These are phyloP conservation scores for Steinernema feltiae DNA, from an alignment of 1,140 invertebrate species.

Conservation along the genomic window DNA sequence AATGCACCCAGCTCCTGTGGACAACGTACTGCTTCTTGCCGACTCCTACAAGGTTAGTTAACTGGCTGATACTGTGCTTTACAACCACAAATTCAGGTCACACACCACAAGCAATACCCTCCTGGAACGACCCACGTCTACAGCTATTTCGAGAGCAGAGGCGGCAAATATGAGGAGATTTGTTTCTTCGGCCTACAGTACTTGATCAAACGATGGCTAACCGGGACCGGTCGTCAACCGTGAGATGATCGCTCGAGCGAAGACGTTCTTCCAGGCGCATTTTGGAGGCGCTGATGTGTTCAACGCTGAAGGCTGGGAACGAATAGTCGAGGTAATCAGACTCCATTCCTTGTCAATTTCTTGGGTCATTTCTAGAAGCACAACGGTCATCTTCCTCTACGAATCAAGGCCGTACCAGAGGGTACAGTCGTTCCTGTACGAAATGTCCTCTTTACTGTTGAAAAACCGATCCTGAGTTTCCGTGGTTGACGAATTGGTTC, in stretches of 20 bases:
- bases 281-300: conserved; percentile 60
- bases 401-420: conserved; percentile 61
- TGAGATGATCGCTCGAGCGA: conserved; percentile 61
- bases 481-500: too few species aligned
- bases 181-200: conserved; percentile 63
- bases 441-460: too few species aligned
- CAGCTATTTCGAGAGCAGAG: conserved; percentile 62
- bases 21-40: conserved; percentile 39
- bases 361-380: conserved; percentile 54
- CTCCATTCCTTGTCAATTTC: not conserved
- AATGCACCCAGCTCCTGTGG: conserved; percentile 26
- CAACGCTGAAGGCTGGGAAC: conserved; percentile 62
- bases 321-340: conserved; percentile 60
- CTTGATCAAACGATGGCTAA: conserved; percentile 60
- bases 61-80: conserved; percentile 8
- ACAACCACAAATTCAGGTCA: conserved; percentile 53
- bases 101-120: conserved; percentile 62
- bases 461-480: too few species aligned
- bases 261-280: conserved; percentile 58
- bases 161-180: conserved; percentile 59
- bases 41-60: conserved; percentile 41
- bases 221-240: conserved; percentile 60
- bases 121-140: conserved; percentile 60
- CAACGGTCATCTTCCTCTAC: conserved; percentile 60
- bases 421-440: too few species aligned